These are phyloP conservation scores for Zoanthus gigantus DNA, from an alignment of 92 coral and sea anemone species.

Conservation along the genomic window DNA sequence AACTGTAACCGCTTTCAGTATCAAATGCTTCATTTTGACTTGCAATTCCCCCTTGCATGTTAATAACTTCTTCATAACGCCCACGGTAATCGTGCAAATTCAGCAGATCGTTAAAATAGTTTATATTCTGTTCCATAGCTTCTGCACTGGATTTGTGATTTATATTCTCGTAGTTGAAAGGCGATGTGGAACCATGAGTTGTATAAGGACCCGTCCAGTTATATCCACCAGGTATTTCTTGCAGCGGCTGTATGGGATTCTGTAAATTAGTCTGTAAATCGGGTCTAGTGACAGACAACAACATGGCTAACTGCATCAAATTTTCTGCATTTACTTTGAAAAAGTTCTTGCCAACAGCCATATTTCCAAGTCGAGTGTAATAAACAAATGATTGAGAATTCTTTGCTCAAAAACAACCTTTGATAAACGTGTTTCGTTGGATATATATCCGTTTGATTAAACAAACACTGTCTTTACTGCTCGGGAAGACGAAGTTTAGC, in stretches of 20 bases:
- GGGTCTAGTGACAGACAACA: slow-evolving; percentile 76
- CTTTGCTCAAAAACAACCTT: not conserved
- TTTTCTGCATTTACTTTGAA: slow-evolving; percentile 46
- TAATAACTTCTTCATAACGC: slow-evolving; percentile 70
- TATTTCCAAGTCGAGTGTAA: slow-evolving; percentile 24
- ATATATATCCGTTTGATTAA: not conserved
- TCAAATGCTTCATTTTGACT: slow-evolving; percentile 49
- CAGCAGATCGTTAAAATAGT: slow-evolving; percentile 65
- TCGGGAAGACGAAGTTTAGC: not conserved
- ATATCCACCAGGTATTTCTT: slow-evolving; percentile 40
- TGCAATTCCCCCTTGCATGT: slow-evolving; percentile 66
- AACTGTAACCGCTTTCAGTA: slow-evolving; percentile 86
- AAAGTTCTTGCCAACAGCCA: slow-evolving; percentile 74
- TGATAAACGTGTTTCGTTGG: not conserved
- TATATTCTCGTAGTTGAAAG: slow-evolving; percentile 51
- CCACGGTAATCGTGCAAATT: slow-evolving; percentile 68
- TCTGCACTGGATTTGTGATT: slow-evolving; percentile 57
- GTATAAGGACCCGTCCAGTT: slow-evolving; percentile 55
- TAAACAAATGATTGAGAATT: not conserved
- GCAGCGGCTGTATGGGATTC: slow-evolving; percentile 68
- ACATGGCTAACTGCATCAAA: slow-evolving; percentile 68
- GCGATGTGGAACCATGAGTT: slow-evolving; percentile 54
- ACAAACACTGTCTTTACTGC: not conserved
- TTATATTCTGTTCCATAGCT: slow-evolving; percentile 45
- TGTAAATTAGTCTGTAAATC: slow-evolving; percentile 75